Base-by-base conservation (phyloP, 2,797 vertebrate genomes). In the Phalloptychus januarius region DNA sequence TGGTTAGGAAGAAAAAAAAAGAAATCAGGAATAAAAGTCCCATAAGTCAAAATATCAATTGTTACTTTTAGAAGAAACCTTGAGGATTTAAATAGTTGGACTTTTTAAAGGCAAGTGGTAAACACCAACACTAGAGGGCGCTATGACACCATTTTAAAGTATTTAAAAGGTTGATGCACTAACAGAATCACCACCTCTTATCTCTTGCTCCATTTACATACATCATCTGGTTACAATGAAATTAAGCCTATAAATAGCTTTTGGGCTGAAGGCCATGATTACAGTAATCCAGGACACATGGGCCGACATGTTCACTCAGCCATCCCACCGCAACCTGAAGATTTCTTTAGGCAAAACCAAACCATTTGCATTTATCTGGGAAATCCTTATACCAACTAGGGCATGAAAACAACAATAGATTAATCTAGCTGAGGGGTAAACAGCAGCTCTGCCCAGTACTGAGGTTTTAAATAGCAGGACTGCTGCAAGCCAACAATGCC, bases 111-210 rank as follows among this genome's bases (percentile, higher is more conserved):
- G 67, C 50, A 70, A 69, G 31, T 79, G 6, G 8, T 71, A 45
- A 31, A 74, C 45, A 5, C 56, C 6, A 72, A 79, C 93, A 95
- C 91, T 86, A 7, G 94, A 71, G 91, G 94, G 93, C 74, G 74
- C 87, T 85, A 63, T 45, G 74, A 79, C 52, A 84, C 83, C 79
- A 83, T 67, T 12, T 56, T 71, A 44, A 75, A 61, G 28, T 28
- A 7, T 48, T n/a, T 44, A 70, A 72, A 23, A 76, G 71, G 58
- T 67, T 11, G 11, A 42, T 33, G 31, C 78, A 4, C 48, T 0
- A 67, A 67, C 4, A 5, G 67, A 56, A 42, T 3, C 4, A 25
- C n/a, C 65, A 42, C 79, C 83, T 81, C 61, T 79, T 18, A 52
- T 10, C 38, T 69, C 45, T 50, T 81, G 72, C 58, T 81, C 54